Conservation (phyloP, 2,888 invertebrate species). For the Tetanocera ferruginea region DNA sequence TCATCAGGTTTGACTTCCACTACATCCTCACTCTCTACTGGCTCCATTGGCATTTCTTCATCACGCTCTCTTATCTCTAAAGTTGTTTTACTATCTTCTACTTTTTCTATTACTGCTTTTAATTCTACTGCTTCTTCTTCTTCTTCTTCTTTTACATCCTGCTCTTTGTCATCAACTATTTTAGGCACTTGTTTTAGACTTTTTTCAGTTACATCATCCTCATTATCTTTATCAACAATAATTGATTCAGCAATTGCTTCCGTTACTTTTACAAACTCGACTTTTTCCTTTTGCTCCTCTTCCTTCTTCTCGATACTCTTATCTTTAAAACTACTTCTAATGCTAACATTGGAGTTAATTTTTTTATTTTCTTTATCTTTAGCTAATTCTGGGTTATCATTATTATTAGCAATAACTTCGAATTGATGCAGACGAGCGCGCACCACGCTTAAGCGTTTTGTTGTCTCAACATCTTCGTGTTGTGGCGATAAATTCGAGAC, state of each 20-base stretch:
- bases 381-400: conserved; percentile 28
- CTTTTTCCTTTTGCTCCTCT: not conserved
- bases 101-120: not conserved
- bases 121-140: conserved; percentile 17
- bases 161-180: conserved; percentile 41
- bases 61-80: conserved; percentile 5
- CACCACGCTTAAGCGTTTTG: conserved; percentile 59
- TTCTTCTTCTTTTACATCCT: conserved; percentile 16
- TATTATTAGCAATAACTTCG: conserved; percentile 58
- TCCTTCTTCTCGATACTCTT: conserved; percentile 30
- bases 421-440: conserved; percentile 63
- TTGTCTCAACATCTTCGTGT: conserved; percentile 51
- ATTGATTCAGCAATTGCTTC: conserved; percentile 22
- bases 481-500: conserved; percentile 23
- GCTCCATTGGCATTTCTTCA: conserved; percentile 37
- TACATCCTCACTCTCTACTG: conserved; percentile 41
- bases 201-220: conserved; percentile 35
- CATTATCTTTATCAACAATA: too few species aligned
- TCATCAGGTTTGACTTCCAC: conserved; percentile 26
- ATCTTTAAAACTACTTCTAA: conserved; percentile 42
- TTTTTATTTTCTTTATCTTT: conserved; percentile 32
- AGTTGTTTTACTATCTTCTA: not conserved
- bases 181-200: conserved; percentile 48
- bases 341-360: conserved; percentile 37
- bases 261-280: not conserved